A percentile compares a stretch with the other conserved stretches of the same genome.
Evolutionary conservation across 2,113 vertebrate genomes (phyloP).

Genomic region (Stomatorhinus ivindoensis): DNA sequence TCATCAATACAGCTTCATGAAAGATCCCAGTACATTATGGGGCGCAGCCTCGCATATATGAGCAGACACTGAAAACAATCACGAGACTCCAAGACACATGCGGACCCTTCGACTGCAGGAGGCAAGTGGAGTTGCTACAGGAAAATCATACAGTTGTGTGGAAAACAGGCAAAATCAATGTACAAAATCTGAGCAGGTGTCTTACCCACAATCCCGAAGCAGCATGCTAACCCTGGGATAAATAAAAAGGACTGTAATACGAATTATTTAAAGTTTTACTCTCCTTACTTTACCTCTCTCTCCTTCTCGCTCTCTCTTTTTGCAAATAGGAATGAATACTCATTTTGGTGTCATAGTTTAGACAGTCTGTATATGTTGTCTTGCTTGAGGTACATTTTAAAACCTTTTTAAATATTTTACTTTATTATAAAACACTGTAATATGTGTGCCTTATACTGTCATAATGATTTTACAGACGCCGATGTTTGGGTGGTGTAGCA

Average conservation of each 20-base stretch:
- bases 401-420: neutral
- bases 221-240: neutral
- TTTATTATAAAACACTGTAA: neutral
- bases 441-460: neutral
- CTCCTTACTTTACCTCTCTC: neutral
- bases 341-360: neutral
- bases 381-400: neutral
- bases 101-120: neutral
- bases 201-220: neutral
- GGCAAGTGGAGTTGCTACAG: neutral
- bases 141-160: neutral
- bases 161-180: neutral
- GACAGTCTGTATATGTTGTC: neutral
- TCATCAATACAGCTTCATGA: neutral
- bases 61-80: neutral
- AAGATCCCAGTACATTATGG: neutral
- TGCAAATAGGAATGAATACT: neutral
- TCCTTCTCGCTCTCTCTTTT: neutral
- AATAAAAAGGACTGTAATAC: neutral
- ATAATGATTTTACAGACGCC: neutral
- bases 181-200: neutral
- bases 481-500: neutral
- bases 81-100: neutral
- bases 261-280: neutral
- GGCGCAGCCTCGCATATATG: neutral